A percentile compares a stretch with the other conserved stretches of the same genome.
These are phyloP conservation scores for Campylorhamphus procurvoides DNA, from an alignment of 2,113 vertebrate species.

Conservation along the genomic window DNA sequence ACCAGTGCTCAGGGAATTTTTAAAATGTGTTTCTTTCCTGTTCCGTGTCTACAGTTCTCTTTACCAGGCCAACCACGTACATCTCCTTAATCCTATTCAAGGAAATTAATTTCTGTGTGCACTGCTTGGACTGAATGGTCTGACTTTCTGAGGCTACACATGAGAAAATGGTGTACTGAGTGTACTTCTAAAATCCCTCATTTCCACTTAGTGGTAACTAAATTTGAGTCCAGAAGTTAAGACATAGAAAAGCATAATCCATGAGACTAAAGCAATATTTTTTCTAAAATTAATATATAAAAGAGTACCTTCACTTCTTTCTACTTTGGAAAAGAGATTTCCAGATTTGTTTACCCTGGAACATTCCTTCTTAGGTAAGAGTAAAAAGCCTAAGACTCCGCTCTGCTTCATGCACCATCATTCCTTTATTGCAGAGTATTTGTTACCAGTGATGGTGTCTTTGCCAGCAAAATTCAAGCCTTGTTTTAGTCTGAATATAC, in stretches of 20 bases:
- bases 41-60: background rate
- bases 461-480: background rate
- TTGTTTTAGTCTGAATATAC: background rate
- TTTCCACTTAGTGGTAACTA: background rate
- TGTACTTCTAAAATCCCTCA: background rate
- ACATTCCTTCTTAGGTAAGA: background rate
- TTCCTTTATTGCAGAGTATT: background rate
- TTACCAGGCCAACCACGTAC: background rate
- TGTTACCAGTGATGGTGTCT: background rate
- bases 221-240: background rate
- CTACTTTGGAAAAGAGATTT: background rate
- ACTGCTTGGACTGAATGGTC: background rate
- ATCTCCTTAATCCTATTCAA: background rate
- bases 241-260: background rate
- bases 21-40: background rate
- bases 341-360: background rate
- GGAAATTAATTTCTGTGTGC: background rate
- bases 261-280: background rate
- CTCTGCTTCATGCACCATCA: background rate
- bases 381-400: background rate
- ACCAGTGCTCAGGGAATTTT: background rate
- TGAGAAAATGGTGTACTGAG: background rate
- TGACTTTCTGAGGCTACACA: background rate
- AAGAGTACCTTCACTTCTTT: background rate
- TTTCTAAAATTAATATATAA: background rate